Conservation (phyloP, 2,113 vertebrate genomes). For the Campylorhamphus procurvoides region DNA sequence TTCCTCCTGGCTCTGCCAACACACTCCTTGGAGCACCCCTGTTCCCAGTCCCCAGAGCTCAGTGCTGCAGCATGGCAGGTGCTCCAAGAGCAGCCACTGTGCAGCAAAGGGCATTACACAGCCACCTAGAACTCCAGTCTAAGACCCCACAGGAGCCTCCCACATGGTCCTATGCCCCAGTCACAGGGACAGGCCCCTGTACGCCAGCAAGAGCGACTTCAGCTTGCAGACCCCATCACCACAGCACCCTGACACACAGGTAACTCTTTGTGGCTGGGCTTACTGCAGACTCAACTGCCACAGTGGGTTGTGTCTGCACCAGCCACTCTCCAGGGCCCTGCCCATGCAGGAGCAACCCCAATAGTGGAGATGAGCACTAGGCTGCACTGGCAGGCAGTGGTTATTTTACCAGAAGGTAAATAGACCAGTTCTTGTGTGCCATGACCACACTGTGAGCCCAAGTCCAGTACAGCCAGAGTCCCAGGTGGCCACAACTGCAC, state of each 20-base stretch:
- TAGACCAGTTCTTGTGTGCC: background rate
- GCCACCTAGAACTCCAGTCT: background rate
- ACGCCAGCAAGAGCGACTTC: background rate
- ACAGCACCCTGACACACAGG: background rate
- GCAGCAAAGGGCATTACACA: background rate
- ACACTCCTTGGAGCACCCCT: fast-evolving
- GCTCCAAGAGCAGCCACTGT: background rate
- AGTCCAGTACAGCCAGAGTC: background rate
- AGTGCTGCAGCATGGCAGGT: background rate
- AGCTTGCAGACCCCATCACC: fast-evolving
- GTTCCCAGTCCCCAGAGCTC: background rate
- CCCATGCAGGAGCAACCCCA: fast-evolving
- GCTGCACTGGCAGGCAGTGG: background rate
- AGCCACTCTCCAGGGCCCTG: background rate
- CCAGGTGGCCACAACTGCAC: fast-evolving
- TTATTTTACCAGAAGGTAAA: background rate
- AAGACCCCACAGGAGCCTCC: background rate
- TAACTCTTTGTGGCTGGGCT: fast-evolving
- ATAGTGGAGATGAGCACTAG: background rate
- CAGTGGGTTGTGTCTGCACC: background rate
- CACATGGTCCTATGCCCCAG: background rate
- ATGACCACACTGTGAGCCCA: background rate
- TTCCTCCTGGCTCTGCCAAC: background rate
- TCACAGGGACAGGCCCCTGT: background rate
- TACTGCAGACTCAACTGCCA: background rate